A percentile compares a stretch with the other conserved stretches of the same genome.
These are phyloP conservation scores for Myzus persicae DNA, from an alignment of 1,140 invertebrate species.

Conservation along the genomic window DNA sequence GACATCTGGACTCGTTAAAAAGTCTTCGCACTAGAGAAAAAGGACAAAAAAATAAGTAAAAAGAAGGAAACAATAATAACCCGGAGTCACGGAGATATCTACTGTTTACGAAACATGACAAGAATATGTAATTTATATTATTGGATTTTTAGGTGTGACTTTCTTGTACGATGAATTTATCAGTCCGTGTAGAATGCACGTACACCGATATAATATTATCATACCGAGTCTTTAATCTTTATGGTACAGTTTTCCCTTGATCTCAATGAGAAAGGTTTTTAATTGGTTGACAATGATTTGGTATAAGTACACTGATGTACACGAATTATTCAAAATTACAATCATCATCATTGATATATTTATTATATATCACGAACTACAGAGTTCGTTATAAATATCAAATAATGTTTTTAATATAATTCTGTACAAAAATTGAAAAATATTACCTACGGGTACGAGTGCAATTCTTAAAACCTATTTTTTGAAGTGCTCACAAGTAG, in stretches of 20 bases:
- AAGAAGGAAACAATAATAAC: background rate
- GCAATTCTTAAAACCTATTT: background rate
- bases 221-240: background rate
- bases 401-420: background rate
- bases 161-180: background rate
- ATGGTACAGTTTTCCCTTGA: background rate
- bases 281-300: background rate
- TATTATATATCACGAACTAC: background rate
- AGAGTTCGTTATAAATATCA: background rate
- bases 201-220: background rate
- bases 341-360: background rate
- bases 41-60: slow-evolving; percentile 61
- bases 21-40: slow-evolving; percentile 73
- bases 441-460: background rate
- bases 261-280: background rate
- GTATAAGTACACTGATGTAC: background rate
- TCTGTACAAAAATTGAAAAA: background rate
- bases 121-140: slow-evolving; percentile 51
- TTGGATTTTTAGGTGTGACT: slow-evolving; percentile 36
- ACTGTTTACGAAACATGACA: background rate
- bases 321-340: background rate
- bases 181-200: background rate
- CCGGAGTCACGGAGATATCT: background rate
- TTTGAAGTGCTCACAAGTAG: background rate
- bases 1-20: slow-evolving; percentile 75